Percentiles rank a stretch among this genome's conserved stretches.
Evolutionary conservation across 2,888 invertebrate species (phyloP).

Genomic region (Unio pictorum): DNA sequence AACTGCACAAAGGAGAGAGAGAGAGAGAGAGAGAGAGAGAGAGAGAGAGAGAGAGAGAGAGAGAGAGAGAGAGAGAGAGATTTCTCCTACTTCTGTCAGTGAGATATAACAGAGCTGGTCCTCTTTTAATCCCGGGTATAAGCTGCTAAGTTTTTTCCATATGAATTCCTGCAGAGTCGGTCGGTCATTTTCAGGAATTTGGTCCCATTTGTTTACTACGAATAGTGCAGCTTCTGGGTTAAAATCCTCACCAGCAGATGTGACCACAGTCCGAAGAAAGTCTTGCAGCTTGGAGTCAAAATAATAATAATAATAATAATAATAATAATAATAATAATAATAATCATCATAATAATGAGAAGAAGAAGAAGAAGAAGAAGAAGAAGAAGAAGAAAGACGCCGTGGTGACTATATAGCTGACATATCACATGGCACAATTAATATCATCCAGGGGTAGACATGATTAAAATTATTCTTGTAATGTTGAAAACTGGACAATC

Average conservation of each 20-base stretch:
- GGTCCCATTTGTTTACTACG: constrained; percentile 65
- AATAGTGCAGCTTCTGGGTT: constrained; percentile 61
- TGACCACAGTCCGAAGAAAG: constrained; percentile 45
- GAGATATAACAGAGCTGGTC: constrained; percentile 58
- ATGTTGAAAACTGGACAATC: too few relatives aligned
- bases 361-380: too few relatives aligned
- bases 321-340: background rate
- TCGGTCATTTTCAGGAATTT: constrained; percentile 41
- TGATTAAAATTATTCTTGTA: too few relatives aligned
- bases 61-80: too few relatives aligned
- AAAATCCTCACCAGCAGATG: constrained; percentile 47
- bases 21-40: too few relatives aligned
- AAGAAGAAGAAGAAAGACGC: too few relatives aligned
- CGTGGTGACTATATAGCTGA: too few relatives aligned
- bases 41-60: too few relatives aligned
- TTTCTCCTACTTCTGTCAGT: constrained; percentile 28
- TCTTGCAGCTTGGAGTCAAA: constrained; percentile 40
- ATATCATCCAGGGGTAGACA: too few relatives aligned
- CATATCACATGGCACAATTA: too few relatives aligned
- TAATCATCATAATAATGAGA: background rate
- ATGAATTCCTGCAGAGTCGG: constrained; percentile 50
- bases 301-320: background rate
- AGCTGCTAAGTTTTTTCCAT: constrained; percentile 32
- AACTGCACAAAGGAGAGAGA: too few relatives aligned
- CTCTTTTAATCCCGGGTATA: constrained; percentile 46